Base-by-base conservation (phyloP, 2,113 vertebrate species). In the Scolopax mira region DNA sequence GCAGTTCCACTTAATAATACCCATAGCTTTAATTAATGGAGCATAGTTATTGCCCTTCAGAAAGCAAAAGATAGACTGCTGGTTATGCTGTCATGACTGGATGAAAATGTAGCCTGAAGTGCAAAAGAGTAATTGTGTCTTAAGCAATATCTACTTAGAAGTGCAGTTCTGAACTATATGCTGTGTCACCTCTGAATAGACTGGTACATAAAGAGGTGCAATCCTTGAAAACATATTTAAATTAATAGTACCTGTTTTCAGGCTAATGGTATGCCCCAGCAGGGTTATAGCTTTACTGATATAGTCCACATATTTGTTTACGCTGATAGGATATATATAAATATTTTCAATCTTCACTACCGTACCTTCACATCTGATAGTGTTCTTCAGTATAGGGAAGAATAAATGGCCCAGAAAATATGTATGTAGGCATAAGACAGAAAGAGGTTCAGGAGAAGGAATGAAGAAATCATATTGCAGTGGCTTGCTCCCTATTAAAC, bases 71-170 rank as follows among this genome's bases (percentile, higher is more conserved):
- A 78, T 33, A 62, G 51, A 42, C 46, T 89, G 51, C 71, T 88
- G 49, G 46, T 85, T 91, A 54, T 0, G 1, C 57, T 81, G 46
- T 78, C 85, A 58, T 44, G 42, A 33, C 52, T 74, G 86, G 46
- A 86, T 57, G 42, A 81, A 94, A 96, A 90, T 30, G 69, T 81
- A 84, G 81, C 82, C 90, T 69, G 51, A 78, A 95, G 88, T 75
- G 58, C 58, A 62, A 49, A 89, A 93, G 19, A 93, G 65, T 51
- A 93, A 71, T n/a, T 78, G 79, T 5, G 1, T 74, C 55, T 90
- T 88, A 78, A 71, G 75, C 73, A 93, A 78, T 44, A 71, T 4
- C 33, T 90, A 48, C 88, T 90, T 88, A 55, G 39, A 93, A 74
- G 31, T 61, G 79, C 19, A 81, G 58, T 74, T 74, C 69, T 83